These are phyloP conservation scores for Amorpha juglandis DNA, from an alignment of 2,888 invertebrate genomes.

Conservation along the genomic window DNA sequence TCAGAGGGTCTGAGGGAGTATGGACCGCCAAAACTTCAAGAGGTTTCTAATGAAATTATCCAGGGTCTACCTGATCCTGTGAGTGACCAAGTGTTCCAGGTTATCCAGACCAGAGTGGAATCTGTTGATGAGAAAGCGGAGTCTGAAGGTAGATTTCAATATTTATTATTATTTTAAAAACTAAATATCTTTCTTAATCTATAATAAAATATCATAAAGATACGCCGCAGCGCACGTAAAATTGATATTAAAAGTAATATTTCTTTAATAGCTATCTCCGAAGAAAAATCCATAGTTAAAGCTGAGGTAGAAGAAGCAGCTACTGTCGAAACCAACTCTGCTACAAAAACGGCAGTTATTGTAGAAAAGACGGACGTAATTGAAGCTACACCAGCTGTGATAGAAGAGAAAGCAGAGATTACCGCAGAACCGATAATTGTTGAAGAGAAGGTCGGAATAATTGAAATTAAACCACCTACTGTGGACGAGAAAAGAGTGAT, in stretches of 20 bases:
- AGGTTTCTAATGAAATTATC: constrained; percentile 52
- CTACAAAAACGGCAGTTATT: constrained; percentile 29
- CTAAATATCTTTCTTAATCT: too few species aligned
- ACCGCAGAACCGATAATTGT: constrained; percentile 31
- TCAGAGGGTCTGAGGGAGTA: constrained; percentile 79
- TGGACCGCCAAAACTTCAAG: constrained; percentile 71
- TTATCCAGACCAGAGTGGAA: not conserved
- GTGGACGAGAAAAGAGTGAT: constrained; percentile 28
- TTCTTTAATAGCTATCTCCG: constrained; percentile 13
- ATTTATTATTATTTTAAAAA: too few species aligned
- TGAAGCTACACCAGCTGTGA: constrained; percentile 28
- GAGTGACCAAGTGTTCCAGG: constrained; percentile 60
- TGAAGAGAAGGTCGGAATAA: constrained; percentile 22
- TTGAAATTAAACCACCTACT: constrained; percentile 30
- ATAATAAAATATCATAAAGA: too few species aligned
- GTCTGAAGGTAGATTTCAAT: not conserved
- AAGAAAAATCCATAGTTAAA: constrained; percentile 17
- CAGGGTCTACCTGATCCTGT: constrained; percentile 65
- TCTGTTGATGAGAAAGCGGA: not conserved
- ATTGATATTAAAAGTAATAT: not conserved
- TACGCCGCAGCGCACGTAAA: too few species aligned
- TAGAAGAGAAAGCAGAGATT: not conserved
- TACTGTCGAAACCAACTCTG: not conserved
- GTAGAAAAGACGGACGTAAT: constrained; percentile 37
- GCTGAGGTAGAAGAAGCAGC: not conserved